phyloP scores from a whole-genome alignment of 2,797 vertebrate species.

The Melanogrammus aeglefinus region DNA sequence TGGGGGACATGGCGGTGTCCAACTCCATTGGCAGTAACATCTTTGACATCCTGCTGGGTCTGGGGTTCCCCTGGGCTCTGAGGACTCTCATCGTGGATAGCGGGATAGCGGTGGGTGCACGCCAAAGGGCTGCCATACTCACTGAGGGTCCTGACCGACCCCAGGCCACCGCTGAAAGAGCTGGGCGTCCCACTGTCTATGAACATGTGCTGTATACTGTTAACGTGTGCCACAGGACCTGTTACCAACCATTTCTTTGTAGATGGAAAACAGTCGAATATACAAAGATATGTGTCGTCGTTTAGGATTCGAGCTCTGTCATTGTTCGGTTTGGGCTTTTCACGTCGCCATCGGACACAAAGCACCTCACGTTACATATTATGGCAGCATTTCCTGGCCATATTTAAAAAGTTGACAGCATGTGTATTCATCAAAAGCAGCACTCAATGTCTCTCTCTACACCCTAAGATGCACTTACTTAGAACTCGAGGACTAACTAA shows the following conservation, averaged over 20 bases:
- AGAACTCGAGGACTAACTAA: not conserved
- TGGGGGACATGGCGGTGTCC: constrained; percentile 83
- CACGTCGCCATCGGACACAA: too few relatives aligned
- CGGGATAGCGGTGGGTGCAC: constrained; percentile 66
- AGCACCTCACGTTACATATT: too few relatives aligned
- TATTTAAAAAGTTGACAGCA: too few relatives aligned
- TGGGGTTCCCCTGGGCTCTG: constrained; percentile 80
- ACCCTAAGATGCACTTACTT: not conserved
- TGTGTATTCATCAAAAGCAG: too few relatives aligned
- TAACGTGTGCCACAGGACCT: not conserved
- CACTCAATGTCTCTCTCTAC: not conserved
- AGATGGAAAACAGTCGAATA: not conserved
- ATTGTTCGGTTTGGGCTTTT: too few relatives aligned
- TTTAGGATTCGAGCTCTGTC: not conserved
- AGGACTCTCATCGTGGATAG: constrained; percentile 76
- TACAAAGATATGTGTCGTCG: not conserved
- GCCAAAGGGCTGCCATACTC: not conserved
- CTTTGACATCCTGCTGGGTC: constrained; percentile 79
- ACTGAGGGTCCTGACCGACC: not conserved
- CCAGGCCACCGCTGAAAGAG: not conserved
- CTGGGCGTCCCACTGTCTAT: too few relatives aligned
- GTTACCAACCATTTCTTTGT: too few relatives aligned
- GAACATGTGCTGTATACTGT: not conserved
- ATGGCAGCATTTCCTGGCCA: too few relatives aligned
- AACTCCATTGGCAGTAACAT: constrained; percentile 84